phyloP scores from a whole-genome alignment of 2,113 vertebrate species.

The Ciconia stormi region DNA sequence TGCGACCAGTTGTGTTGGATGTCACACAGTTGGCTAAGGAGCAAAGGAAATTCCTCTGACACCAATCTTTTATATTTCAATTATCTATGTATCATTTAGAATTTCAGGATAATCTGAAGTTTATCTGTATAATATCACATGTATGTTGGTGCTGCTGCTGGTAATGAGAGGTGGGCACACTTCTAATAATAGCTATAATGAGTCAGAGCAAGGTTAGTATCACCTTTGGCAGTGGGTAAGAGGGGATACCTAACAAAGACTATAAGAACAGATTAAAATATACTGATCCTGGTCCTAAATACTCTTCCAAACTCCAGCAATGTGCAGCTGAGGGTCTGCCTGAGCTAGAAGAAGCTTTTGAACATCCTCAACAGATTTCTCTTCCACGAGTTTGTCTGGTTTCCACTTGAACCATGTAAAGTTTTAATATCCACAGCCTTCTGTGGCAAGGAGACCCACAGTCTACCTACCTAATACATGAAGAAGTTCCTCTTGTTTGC shows the following conservation, averaged over 20 bases:
- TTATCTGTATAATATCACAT: background rate
- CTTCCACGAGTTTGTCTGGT: background rate
- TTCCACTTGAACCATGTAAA: background rate
- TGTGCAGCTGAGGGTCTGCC: background rate
- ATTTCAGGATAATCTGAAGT: background rate
- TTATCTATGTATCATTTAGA: background rate
- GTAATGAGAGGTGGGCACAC: background rate
- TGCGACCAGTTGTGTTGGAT: fast-evolving
- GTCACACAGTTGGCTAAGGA: background rate
- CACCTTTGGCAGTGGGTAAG: background rate
- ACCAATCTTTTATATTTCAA: background rate
- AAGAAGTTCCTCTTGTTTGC: background rate
- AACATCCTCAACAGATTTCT: background rate
- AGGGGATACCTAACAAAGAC: background rate
- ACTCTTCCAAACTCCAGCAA: background rate
- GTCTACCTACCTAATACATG: background rate
- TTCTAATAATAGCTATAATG: background rate
- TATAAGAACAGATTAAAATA: background rate
- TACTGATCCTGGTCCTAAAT: background rate
- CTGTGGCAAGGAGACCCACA: background rate
- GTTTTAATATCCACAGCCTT: background rate
- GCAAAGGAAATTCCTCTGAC: background rate
- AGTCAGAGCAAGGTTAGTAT: background rate
- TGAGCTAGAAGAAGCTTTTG: background rate
- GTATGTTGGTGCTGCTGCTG: background rate